Base-by-base conservation (phyloP, 2,113 vertebrate species). In the Rafetus swinhoei region DNA sequence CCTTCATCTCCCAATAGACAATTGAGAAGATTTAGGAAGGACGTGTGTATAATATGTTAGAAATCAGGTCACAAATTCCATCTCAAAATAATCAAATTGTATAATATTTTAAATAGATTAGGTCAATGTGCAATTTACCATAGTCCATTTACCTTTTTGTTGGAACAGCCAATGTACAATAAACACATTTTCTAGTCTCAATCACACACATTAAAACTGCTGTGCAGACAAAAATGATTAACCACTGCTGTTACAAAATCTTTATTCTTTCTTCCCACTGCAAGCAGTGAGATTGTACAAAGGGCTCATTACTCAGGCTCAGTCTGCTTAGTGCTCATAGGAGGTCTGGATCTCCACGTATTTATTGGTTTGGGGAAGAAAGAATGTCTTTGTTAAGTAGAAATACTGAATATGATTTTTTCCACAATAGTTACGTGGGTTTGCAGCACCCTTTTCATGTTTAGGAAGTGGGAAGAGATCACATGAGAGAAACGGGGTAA, bases 141-240 rank as follows among this genome's bases (percentile, higher is more conserved):
- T 45, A 45, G 45, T 50, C 24, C 39, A 45, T 77, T 77, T 50
- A 50, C 77, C 52, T 62, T 81, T 69, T 77, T 54, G 69, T 82
- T 45, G 59, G 69, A 93, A 89, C 22, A 79, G 1, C 22, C 16
- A 85, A 32, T 52, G 9, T 86, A 60, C 56, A 81, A 60, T 24
- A 81, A 79, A 77, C 53, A 4, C 0, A 3, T 9, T 82, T 88
- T 84, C 85, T 45, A 7, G 74, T 85, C 86, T 83, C 85, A 57
- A 3, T 57, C 84, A 90, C 54, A 55, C 50, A 86, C 11, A 55
- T 69, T 81, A 74, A 81, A 65, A 35, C 32, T 72, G 85, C 82
- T 76, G 27, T 90, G 80, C n/a, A 88, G 54, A 39, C 81, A 95
- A 83, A 77, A 90, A 77, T 86, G 95, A 88, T 83, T 94, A 91